Evolutionary conservation across 2,113 vertebrate genomes (phyloP).

Genomic region (Nyctereutes procyonoides): DNA sequence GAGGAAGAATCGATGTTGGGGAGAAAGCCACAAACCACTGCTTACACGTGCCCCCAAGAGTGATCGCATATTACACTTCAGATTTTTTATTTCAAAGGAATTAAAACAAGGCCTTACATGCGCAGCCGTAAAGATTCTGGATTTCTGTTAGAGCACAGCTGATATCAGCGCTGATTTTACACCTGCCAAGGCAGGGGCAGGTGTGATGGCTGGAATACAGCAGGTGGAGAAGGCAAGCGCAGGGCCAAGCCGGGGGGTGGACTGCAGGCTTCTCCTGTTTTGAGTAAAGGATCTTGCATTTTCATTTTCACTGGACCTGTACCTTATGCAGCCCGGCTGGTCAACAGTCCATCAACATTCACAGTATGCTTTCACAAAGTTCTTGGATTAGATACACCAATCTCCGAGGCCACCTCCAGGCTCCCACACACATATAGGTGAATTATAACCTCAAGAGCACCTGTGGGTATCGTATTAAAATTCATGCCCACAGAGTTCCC

Average conservation of each 20-base stretch:
- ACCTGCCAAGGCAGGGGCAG: accelerated
- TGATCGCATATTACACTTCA: accelerated
- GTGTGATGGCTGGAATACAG: accelerated
- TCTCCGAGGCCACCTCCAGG: background rate
- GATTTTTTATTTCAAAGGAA: background rate
- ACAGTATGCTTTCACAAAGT: background rate
- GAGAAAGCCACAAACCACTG: background rate
- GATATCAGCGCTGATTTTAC: background rate
- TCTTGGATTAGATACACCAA: background rate
- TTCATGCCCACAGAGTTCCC: accelerated
- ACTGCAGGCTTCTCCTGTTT: background rate
- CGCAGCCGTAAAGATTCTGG: background rate
- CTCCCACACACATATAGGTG: too few species aligned
- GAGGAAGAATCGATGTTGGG: accelerated
- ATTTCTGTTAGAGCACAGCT: accelerated
- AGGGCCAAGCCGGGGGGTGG: background rate
- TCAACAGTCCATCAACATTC: background rate
- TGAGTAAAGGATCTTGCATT: background rate
- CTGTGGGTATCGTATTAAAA: background rate
- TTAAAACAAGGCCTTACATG: accelerated
- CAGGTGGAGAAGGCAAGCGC: accelerated
- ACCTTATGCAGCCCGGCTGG: background rate
- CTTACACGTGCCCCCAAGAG: accelerated
- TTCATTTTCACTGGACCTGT: background rate
- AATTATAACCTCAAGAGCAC: background rate